Conservation (phyloP, 2,797 vertebrate species). For the Tragelaphus eurycerus region DNA sequence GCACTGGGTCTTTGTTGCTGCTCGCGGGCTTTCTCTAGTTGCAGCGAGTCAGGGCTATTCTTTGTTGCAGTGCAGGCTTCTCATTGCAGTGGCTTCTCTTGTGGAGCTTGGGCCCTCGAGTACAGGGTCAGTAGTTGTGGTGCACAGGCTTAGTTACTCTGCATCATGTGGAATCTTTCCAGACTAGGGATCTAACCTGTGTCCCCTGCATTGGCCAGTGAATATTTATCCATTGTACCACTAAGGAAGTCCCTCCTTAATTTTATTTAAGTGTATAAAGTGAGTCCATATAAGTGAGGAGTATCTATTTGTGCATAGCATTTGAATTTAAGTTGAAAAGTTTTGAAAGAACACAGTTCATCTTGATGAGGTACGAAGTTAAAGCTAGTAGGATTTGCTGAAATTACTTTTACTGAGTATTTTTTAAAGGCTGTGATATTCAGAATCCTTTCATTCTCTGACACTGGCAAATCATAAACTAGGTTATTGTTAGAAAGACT, state of each 20-base stretch:
- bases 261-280: background rate
- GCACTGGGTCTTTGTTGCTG: background rate
- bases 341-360: background rate
- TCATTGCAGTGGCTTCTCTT: background rate
- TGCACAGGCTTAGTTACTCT: background rate
- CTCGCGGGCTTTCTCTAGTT: background rate
- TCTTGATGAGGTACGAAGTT: background rate
- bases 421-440: background rate
- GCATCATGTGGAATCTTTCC: background rate
- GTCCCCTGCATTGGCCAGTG: background rate
- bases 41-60: background rate
- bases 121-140: background rate
- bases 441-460: background rate
- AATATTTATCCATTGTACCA: background rate
- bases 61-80: background rate
- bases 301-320: background rate
- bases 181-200: background rate
- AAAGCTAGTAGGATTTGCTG: background rate
- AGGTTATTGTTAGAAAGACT: background rate
- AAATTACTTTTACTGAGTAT: background rate
- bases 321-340: background rate
- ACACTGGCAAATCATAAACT: background rate
- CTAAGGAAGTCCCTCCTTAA: background rate
- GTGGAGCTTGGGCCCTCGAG: background rate
- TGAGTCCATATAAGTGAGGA: background rate